Conservation (phyloP, 2,888 invertebrate species). For the Drosophila infuscata region DNA sequence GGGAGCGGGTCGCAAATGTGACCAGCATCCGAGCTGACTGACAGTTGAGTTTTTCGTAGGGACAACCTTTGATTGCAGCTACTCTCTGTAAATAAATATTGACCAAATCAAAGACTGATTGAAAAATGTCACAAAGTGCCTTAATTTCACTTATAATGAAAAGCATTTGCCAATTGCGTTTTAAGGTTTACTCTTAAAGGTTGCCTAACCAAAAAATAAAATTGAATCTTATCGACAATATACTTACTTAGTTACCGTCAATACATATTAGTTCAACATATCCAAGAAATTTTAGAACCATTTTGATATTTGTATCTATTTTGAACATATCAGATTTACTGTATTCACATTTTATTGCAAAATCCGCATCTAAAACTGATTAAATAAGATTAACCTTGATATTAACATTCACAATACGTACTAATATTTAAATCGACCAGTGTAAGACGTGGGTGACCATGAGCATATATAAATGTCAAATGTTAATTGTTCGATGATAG, state of each 20-base stretch:
- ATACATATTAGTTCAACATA: neutral
- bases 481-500: slow-evolving; percentile 11
- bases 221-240: neutral
- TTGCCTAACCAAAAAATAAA: neutral
- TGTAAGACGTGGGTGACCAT: slow-evolving; percentile 22
- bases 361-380: neutral
- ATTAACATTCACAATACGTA: slow-evolving; percentile 29
- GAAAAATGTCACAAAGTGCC: slow-evolving; percentile 41
- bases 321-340: slow-evolving; percentile 3
- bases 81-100: slow-evolving; percentile 71
- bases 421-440: slow-evolving; percentile 25
- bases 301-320: neutral
- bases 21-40: slow-evolving; percentile 3
- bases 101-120: slow-evolving; percentile 67
- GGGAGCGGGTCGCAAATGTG: slow-evolving; percentile 1
- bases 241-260: neutral
- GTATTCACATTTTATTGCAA: slow-evolving; percentile 16
- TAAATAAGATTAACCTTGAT: slow-evolving; percentile 11
- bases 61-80: slow-evolving; percentile 59
- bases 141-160: slow-evolving; percentile 41
- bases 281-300: neutral
- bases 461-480: slow-evolving; percentile 1
- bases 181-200: slow-evolving; percentile 10
- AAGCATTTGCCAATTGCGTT: slow-evolving; percentile 12
- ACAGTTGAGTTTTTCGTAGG: slow-evolving; percentile 12